These are phyloP conservation scores for Sarcophaga carnaria DNA, from an alignment of 2,888 invertebrate species.

Conservation along the genomic window DNA sequence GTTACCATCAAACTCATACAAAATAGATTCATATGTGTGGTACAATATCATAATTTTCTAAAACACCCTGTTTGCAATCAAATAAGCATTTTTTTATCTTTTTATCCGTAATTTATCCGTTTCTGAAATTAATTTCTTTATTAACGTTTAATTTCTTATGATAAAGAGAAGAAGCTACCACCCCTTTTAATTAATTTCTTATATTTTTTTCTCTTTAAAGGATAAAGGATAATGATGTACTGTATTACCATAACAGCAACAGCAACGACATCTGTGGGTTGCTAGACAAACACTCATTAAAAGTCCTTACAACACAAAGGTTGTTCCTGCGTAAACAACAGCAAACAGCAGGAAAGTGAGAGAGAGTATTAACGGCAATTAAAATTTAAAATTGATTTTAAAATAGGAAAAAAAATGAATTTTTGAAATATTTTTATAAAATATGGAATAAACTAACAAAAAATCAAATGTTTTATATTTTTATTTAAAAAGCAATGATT, in stretches of 20 bases:
- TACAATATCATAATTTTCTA: not conserved
- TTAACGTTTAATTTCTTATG: not conserved
- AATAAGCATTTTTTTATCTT: constrained; percentile 23
- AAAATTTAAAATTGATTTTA: not conserved
- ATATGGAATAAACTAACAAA: too few relatives aligned
- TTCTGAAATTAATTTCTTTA: constrained; percentile 8
- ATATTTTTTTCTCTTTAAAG: constrained; percentile 63
- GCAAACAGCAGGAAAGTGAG: not conserved
- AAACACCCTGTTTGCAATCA: constrained; percentile 50
- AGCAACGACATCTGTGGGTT: constrained; percentile 52
- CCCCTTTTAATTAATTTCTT: constrained; percentile 1
- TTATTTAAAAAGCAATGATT: too few relatives aligned
- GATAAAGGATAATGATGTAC: constrained; percentile 57
- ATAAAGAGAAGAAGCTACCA: constrained; percentile 46
- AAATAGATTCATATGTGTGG: too few relatives aligned
- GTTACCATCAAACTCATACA: too few relatives aligned
- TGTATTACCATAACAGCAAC: constrained; percentile 42
- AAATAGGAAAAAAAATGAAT: too few relatives aligned
- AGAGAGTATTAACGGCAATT: constrained; percentile 19
- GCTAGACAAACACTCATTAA: constrained; percentile 14
- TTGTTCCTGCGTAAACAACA: not conserved
- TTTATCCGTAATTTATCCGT: constrained; percentile 44
- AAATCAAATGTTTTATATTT: too few relatives aligned
- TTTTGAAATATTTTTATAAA: too few relatives aligned
- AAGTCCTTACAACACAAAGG: constrained; percentile 1